Percentiles rank a stretch among this genome's conserved stretches.
phyloP scores from a whole-genome alignment of 2,888 invertebrate genomes.

The Venustoraphidia nigricollis region DNA sequence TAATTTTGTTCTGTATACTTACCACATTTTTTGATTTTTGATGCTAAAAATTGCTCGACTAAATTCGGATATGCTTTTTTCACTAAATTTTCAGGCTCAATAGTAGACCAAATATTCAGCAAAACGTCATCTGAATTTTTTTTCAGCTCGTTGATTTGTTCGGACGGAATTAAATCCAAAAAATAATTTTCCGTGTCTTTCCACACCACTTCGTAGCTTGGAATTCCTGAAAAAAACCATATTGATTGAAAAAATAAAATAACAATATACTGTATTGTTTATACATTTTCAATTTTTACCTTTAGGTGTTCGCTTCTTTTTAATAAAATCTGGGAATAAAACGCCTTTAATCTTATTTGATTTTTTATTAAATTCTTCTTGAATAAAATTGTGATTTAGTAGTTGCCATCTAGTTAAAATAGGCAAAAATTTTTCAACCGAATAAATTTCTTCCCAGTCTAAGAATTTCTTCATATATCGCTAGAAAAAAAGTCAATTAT shows the following conservation, averaged over 20 bases:
- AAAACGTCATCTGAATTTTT: conserved; percentile 27
- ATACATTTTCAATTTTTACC: conserved; percentile 16
- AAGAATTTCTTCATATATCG: conserved; percentile 48
- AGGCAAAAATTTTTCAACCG: conserved; percentile 63
- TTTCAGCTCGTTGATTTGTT: conserved; percentile 34
- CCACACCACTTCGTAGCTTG: conserved; percentile 62
- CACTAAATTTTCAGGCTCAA: conserved; percentile 51
- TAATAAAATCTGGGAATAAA: conserved; percentile 34
- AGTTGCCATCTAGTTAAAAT: conserved; percentile 64
- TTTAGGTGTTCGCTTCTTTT: conserved; percentile 36
- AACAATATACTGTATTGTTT: neutral
- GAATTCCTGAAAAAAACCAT: conserved; percentile 33
- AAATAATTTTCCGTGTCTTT: conserved; percentile 38
- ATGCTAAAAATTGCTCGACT: conserved; percentile 39
- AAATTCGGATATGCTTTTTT: conserved; percentile 44
- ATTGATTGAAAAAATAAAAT: neutral
- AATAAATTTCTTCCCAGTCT: conserved; percentile 60
- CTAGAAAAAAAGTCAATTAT: conserved; percentile 25
- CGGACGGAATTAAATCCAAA: conserved; percentile 40
- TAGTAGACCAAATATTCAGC: conserved; percentile 42
- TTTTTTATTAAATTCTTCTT: conserved; percentile 6
- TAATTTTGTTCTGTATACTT: conserved; percentile 3
- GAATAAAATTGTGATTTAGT: conserved; percentile 24
- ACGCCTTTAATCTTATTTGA: conserved; percentile 16
- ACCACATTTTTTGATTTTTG: conserved; percentile 32